Base-by-base conservation (phyloP, 2,888 invertebrate species). In the Esperia sulphurella region DNA sequence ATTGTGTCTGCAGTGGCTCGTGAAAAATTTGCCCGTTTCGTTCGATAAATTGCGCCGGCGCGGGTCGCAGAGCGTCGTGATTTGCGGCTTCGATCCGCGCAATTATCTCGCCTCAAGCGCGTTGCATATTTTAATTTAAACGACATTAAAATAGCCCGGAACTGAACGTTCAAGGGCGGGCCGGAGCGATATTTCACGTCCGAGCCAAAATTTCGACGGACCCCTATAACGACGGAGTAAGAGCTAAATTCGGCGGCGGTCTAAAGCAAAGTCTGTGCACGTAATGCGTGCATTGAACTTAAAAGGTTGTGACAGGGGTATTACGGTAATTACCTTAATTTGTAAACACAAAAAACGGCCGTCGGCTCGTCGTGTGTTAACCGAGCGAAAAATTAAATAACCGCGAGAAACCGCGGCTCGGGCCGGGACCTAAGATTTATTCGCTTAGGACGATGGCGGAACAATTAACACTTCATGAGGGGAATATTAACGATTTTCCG, bases 291-390 rank as follows among this genome's bases (percentile, higher is more conserved):
- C 83, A 72, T 81, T 85, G 84, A 87, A 85, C 84, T 83, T 83
- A 85, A 83, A 85, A 84, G 83, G 83, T 81, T 83, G 82, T 83
- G 85, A 83, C 83, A 81, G 80, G 70, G 72, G 73, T 82, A 83
- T 84, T 83, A 83, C 79, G 71, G 81, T 81, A 83, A 84, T 85
- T 83, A 80, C 79, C 76, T 85, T 83, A 86, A 86, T 85, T 83
- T 83, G 84, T 84, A 80, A 85, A 81, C 78, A 84, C 72, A 83
- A 85, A 83, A 85, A 84, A 80, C 65, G 70, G 57, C 71, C 73
- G 76, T 75, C 75, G 69, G 57, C 62, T 65, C 61, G 58, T 60
- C 68, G 70, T 74, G 67, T 63, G 68, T 74, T 74, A 68, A 77
- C 61, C 51, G 65, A 70, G 68, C 65, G 71, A 69, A 73, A 77